These are phyloP conservation scores for Calvadosia cruxmelitensis DNA, from an alignment of 30 jellyfish, hydroid and myxozoan species.

Conservation along the genomic window DNA sequence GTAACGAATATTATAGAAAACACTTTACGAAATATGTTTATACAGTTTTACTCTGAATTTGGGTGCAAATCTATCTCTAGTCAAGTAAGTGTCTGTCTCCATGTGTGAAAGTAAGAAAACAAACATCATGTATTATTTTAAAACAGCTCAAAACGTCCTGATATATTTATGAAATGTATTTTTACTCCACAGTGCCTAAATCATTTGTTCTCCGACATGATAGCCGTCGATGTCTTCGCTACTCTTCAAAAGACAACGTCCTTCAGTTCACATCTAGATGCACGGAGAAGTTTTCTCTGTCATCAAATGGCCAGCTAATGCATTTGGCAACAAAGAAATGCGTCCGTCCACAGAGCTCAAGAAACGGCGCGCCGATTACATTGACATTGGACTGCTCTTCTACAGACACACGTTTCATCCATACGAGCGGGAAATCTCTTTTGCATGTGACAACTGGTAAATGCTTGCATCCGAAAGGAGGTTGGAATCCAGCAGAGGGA, in stretches of 20 bases:
- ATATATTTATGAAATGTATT: too few relatives aligned
- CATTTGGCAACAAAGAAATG: not conserved
- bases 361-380: not conserved
- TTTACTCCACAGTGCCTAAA: too few relatives aligned
- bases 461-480: slow-evolving; percentile 5
- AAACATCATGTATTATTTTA: too few relatives aligned
- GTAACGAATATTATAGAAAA: too few relatives aligned
- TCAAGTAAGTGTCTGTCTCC: too few relatives aligned
- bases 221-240: not conserved
- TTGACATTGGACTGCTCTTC: not conserved
- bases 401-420: not conserved
- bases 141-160: too few relatives aligned
- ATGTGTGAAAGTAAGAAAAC: too few relatives aligned
- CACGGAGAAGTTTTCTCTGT: not conserved
- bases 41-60: too few relatives aligned
- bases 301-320: not conserved
- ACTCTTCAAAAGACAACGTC: not conserved
- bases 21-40: too few relatives aligned
- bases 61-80: too few relatives aligned
- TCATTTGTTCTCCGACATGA: too few relatives aligned
- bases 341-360: not conserved
- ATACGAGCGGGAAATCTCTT: not conserved
- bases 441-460: slow-evolving; percentile 2
- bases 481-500: not conserved
- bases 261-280: not conserved